These are phyloP conservation scores for Erythrocercus mccallii DNA, from an alignment of 2,113 vertebrate species.

Conservation along the genomic window DNA sequence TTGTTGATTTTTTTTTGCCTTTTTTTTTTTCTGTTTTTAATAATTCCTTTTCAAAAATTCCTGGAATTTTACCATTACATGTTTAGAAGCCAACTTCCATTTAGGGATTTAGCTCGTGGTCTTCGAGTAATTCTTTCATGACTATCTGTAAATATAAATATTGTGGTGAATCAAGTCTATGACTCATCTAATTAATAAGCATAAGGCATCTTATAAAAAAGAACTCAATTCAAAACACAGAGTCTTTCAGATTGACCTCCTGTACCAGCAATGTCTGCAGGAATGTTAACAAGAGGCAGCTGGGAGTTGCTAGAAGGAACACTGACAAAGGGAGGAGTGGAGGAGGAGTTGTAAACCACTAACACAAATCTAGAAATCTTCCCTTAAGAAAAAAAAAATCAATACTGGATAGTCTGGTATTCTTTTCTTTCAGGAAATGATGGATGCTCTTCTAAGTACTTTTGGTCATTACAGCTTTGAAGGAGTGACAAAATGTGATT, in stretches of 20 bases:
- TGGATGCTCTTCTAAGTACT: background rate
- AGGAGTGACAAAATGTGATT: background rate
- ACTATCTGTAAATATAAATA: background rate
- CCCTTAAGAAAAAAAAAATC: background rate
- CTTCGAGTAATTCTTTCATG: background rate
- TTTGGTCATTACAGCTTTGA: background rate
- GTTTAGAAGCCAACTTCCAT: background rate
- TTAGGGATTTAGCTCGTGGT: background rate
- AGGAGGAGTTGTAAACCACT: background rate
- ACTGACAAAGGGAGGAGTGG: background rate
- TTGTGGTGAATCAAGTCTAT: background rate
- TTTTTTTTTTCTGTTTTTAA: background rate
- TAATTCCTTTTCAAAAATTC: background rate
- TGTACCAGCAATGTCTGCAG: background rate
- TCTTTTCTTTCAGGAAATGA: background rate
- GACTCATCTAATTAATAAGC: constrained; percentile 18
- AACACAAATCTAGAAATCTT: background rate
- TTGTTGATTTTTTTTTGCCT: background rate
- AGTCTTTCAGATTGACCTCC: background rate
- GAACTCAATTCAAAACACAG: background rate
- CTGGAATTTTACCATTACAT: background rate
- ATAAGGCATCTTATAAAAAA: background rate
- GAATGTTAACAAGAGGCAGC: background rate
- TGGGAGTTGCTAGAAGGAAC: background rate
- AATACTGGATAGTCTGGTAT: background rate